Evolutionary conservation across 2,113 vertebrate genomes (phyloP), one percentile per base, ranked within the genome.

Genomic region (Thoracochromis brauschi): DNA sequence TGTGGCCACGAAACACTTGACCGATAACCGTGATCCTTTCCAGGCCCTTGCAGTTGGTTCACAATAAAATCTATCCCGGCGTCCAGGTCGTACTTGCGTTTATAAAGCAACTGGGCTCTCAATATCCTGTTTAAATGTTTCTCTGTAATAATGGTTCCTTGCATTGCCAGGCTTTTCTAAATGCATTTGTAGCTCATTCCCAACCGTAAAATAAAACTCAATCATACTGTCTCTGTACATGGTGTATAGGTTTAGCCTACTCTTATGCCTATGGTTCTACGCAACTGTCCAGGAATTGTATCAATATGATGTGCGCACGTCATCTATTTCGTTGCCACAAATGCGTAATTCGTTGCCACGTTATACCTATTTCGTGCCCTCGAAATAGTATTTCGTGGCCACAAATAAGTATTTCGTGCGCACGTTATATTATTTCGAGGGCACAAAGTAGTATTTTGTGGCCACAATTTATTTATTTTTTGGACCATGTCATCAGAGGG

Each of bases 1-100:
- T 53, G 19, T 53, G 49, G 9, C 0, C 49, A n/a, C 0, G 5
- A 51, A 51, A 51, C 49, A n/a, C 49, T n/a, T 51, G 49, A 53
- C 51, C 1, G 3, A 54, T 11, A 54, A 54, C n/a, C 0, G 5
- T 4, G 51, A 54, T 53, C 51, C n/a, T 54, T 54, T 0, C 51
- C 51, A 21, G 10, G n/a, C 9, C 9, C n/a, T 54, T 54, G 9
- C n/a, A 54, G n/a, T 54, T 54, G n/a, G n/a, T 54, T 54, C 0
- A 12, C 2, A 54, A 21, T 21, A 54, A 53, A 53, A 53, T 53
- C 51, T 21, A 53, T 53, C 51, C 9, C 1, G n/a, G 51, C 2
- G 5, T 54, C n/a, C 51, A 54, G n/a, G 5, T 54, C 2, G 0
- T 21, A 54, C 51, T 54, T 54, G 10, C 3, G 1, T 54, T 1